Evolutionary conservation across 1,140 invertebrate genomes (phyloP).

Genomic region (Drosophila bocki): DNA sequence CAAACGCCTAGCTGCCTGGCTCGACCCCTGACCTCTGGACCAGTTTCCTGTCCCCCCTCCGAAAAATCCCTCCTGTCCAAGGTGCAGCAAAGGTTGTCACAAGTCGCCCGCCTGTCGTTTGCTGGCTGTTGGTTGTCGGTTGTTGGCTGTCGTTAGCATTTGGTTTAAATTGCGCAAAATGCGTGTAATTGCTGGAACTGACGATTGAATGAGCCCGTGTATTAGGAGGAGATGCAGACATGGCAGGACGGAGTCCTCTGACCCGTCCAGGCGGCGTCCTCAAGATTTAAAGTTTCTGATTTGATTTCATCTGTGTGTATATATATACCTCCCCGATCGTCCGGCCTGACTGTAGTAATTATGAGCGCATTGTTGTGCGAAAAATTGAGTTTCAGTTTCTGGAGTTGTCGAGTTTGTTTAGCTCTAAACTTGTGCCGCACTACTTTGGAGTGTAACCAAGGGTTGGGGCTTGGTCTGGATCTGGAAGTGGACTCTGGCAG

Average conservation of each 20-base stretch:
- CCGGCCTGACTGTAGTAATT: conserved; percentile 61
- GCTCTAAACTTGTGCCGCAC: conserved; percentile 59
- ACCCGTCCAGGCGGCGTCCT: conserved; percentile 40
- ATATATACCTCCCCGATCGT: background rate
- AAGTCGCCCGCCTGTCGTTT: conserved; percentile 65
- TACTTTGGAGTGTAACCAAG: conserved; percentile 4
- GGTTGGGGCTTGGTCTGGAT: conserved; percentile 6
- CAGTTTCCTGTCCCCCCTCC: background rate
- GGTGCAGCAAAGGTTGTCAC: conserved; percentile 78
- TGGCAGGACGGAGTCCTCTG: conserved; percentile 18
- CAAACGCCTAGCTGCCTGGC: conserved; percentile 59
- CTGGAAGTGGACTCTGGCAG: conserved; percentile 44
- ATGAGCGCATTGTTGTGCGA: conserved; percentile 78
- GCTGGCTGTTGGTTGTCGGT: conserved; percentile 57
- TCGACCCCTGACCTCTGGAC: conserved; percentile 8
- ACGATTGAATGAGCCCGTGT: conserved; percentile 81
- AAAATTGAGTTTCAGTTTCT: conserved; percentile 75
- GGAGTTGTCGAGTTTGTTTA: conserved; percentile 67
- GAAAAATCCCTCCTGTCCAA: conserved; percentile 41
- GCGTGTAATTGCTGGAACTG: conserved; percentile 84
- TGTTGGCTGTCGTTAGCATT: conserved; percentile 81
- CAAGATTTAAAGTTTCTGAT: conserved; percentile 79
- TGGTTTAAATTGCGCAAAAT: conserved; percentile 84
- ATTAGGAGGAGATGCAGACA: conserved; percentile 40
- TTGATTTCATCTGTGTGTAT: conserved; percentile 52